These are phyloP conservation scores for Hypolimnas misippus DNA, from an alignment of 2,888 invertebrate species.

Conservation along the genomic window DNA sequence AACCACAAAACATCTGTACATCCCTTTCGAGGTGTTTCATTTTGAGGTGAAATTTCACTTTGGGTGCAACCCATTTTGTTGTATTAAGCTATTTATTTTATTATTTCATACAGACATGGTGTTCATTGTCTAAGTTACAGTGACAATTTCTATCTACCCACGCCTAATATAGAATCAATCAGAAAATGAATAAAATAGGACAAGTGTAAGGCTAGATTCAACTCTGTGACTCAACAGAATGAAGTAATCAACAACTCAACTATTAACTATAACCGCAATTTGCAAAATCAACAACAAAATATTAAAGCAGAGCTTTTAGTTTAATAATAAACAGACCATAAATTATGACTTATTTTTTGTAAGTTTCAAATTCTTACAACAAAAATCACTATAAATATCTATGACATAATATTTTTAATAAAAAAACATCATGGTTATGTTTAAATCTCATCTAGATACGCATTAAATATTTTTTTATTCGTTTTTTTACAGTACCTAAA, in stretches of 20 bases:
- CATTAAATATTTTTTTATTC: too few relatives aligned
- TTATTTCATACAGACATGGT: background rate
- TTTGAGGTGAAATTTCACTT: constrained; percentile 86
- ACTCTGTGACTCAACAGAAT: background rate
- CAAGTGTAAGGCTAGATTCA: background rate
- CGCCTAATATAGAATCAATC: background rate
- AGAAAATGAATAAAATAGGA: background rate
- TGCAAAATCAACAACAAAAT: background rate
- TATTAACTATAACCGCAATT: background rate
- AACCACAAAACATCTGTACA: constrained; percentile 95
- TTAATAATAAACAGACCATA: too few relatives aligned
- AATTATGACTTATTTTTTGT: too few relatives aligned
- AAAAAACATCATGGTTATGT: too few relatives aligned
- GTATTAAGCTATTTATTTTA: background rate
- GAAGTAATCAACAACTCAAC: background rate
- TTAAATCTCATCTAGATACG: too few relatives aligned
- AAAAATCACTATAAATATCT: too few relatives aligned
- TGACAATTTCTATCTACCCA: background rate
- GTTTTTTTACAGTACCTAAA: too few relatives aligned
- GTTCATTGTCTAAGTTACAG: background rate
- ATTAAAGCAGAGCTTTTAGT: background rate
- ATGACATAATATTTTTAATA: too few relatives aligned
- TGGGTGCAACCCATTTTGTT: constrained; percentile 86
- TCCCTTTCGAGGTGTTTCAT: constrained; percentile 85
- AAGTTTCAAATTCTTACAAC: too few relatives aligned